These are phyloP conservation scores for Egretta garzetta DNA, from an alignment of 2,113 vertebrate species.

Conservation along the genomic window DNA sequence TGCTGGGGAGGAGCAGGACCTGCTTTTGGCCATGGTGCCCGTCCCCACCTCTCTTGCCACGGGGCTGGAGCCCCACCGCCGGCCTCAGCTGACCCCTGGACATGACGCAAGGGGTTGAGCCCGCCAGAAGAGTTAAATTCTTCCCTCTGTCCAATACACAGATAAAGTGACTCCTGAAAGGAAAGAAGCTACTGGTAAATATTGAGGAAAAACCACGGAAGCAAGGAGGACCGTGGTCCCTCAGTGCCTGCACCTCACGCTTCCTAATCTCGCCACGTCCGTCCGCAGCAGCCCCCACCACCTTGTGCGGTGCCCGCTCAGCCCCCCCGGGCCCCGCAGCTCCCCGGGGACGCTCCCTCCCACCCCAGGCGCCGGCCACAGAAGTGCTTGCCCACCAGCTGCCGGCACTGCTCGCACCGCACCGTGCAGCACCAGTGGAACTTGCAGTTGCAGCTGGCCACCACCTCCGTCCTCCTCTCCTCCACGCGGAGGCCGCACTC, in stretches of 20 bases:
- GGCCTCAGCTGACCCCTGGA: background rate
- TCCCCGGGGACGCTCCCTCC: background rate
- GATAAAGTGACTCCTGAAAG: background rate
- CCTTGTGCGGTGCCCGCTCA: accelerated
- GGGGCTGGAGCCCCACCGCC: background rate
- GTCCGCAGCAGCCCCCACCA: accelerated
- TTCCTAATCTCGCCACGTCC: background rate
- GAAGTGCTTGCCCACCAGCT: constrained; percentile 86
- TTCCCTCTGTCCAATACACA: background rate
- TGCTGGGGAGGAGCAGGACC: background rate
- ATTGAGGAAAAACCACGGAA: background rate
- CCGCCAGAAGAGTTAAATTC: background rate
- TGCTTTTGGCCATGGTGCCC: background rate
- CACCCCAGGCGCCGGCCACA: constrained; percentile 71
- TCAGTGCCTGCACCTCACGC: background rate
- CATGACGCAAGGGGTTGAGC: background rate
- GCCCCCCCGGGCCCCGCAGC: background rate
- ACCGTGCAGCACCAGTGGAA: constrained; percentile 98
- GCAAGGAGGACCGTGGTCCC: background rate
- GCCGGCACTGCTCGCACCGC: constrained; percentile 88
- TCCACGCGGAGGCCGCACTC: constrained; percentile 89
- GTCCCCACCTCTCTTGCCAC: accelerated
- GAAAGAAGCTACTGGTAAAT: background rate
- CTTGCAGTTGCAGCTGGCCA: constrained; percentile 93
- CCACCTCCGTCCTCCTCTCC: constrained; percentile 80